Evolutionary conservation across 1,140 invertebrate species (phyloP), one percentile per base, ranked within the genome.

Genomic region (Rhysida immarginata): DNA sequence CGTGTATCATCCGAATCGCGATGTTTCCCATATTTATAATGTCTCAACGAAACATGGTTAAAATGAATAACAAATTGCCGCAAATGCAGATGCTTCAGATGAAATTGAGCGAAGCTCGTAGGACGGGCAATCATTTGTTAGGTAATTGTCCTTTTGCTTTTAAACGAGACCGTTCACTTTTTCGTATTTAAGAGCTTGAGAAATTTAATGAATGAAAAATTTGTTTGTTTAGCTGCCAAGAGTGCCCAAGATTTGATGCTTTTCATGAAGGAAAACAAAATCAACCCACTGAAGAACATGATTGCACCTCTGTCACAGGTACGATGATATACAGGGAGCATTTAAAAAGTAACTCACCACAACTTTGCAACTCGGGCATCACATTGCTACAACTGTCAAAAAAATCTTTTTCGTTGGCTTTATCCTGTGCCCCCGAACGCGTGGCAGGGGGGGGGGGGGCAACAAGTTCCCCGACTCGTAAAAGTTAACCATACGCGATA

Each of bases 1-100:
- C 91, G 2, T 18, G 85, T 1, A 65, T 79, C 54, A 73, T 92
- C 1, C 78, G 90, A 66, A 60, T 79, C 0, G 54, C 78, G 0
- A 72, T 94, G 64, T 90, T 96, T 63, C 92, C 93, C 0, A 58
- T 96, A 23, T 81, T 93, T 0, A 78, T 96, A 49, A 69, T 79
- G 52, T 69, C 82, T 2, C 89, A 92, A 71, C 79, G 76, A 60
- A 87, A 88, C 72, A 73, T 79, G 2, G 82, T 82, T 5, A 76
- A 77, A 60, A 81, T 95, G 80, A 77, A 80, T 59, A 90, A 90
- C 63, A 73, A 85, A 64, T 71, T 92, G 70, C 89, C 91, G 21
- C 74, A 83, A 68, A 76, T 95, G 63, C 81, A 87, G 66, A 66
- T 75, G 25, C 62, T 94, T 0, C 89, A 95, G 66, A 49, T 77